Percentiles rank a stretch among this genome's conserved stretches.
phyloP scores from a whole-genome alignment of 2,113 vertebrate genomes.

The Nyctereutes procyonoides region DNA sequence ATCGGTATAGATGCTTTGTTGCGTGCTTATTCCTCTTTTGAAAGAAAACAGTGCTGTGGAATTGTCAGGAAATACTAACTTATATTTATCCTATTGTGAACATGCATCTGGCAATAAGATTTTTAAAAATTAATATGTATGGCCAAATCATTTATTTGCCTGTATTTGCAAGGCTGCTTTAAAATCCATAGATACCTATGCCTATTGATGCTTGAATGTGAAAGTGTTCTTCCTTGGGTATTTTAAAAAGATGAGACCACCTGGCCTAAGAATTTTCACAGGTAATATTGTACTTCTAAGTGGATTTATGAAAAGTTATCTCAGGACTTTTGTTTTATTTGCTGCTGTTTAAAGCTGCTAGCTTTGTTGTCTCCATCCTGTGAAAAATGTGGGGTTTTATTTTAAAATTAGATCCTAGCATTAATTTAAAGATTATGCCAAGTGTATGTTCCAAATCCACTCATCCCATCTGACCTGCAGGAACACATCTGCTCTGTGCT shows the following conservation, averaged over 20 bases:
- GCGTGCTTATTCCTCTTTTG: not conserved
- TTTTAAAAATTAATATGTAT: not conserved
- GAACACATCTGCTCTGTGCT: slow-evolving; percentile 86
- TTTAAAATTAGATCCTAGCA: slow-evolving; percentile 81
- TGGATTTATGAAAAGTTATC: slow-evolving; percentile 20
- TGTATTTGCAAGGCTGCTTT: not conserved
- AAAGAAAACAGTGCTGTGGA: not conserved
- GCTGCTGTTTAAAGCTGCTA: slow-evolving; percentile 58
- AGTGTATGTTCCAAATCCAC: slow-evolving; percentile 84
- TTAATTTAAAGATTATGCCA: slow-evolving; percentile 84
- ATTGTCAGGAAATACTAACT: not conserved
- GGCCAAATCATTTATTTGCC: not conserved
- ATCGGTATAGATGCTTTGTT: not conserved
- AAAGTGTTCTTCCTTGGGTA: not conserved
- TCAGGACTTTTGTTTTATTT: slow-evolving; percentile 10
- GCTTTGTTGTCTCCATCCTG: not conserved
- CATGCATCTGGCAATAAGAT: not conserved
- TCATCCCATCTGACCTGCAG: slow-evolving; percentile 89
- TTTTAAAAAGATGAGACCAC: slow-evolving; percentile 32
- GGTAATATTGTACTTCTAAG: slow-evolving; percentile 3
- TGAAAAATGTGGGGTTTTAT: slow-evolving; percentile 68
- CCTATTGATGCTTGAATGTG: not conserved
- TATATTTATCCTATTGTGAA: not conserved
- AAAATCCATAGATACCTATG: not conserved
- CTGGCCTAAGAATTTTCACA: slow-evolving; percentile 55